Evolutionary conservation across 2,888 invertebrate genomes (phyloP).

Genomic region (Dorcus hopei): DNA sequence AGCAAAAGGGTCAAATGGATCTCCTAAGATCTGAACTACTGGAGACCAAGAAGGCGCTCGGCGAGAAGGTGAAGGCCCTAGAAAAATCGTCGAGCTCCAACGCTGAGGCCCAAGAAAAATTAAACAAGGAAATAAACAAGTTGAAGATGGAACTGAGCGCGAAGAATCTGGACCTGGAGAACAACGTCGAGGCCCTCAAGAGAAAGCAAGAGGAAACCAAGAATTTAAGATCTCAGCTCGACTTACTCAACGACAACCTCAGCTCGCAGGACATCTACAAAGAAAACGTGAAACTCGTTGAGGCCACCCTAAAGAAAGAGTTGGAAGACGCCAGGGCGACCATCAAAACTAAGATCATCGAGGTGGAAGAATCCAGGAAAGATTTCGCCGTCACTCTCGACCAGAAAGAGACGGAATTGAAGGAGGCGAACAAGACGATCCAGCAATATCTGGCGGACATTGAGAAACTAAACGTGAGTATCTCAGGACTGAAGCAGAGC

Average conservation of each 20-base stretch:
- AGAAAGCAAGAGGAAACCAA: conserved; percentile 34
- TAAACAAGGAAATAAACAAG: conserved; percentile 39
- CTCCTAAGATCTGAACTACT: conserved; percentile 18
- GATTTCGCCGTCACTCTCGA: conserved; percentile 35
- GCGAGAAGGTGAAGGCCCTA: conserved; percentile 24
- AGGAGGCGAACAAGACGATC: conserved; percentile 30
- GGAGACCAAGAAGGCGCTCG: conserved; percentile 24
- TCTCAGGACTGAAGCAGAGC: conserved; percentile 27
- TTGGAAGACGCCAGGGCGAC: conserved; percentile 41
- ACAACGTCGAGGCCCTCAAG: conserved; percentile 49
- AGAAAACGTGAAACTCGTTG: conserved; percentile 39
- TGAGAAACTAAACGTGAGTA: conserved; percentile 27
- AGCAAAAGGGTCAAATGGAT: conserved; percentile 21
- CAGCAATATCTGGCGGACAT: conserved; percentile 27
- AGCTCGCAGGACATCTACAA: conserved; percentile 38
- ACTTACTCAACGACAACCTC: conserved; percentile 42
- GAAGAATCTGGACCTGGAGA: conserved; percentile 56
- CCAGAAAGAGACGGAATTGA: conserved; percentile 36
- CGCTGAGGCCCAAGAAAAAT: conserved; percentile 30
- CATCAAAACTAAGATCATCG: conserved; percentile 41
- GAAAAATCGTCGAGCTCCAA: conserved; percentile 15
- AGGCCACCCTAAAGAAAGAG: conserved; percentile 38
- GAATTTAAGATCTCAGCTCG: conserved; percentile 42
- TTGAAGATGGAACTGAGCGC: conserved; percentile 51
- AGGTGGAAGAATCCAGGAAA: conserved; percentile 44